Evolutionary conservation across 2,113 vertebrate species (phyloP).

Genomic region (Epinephelus lanceolatus): DNA sequence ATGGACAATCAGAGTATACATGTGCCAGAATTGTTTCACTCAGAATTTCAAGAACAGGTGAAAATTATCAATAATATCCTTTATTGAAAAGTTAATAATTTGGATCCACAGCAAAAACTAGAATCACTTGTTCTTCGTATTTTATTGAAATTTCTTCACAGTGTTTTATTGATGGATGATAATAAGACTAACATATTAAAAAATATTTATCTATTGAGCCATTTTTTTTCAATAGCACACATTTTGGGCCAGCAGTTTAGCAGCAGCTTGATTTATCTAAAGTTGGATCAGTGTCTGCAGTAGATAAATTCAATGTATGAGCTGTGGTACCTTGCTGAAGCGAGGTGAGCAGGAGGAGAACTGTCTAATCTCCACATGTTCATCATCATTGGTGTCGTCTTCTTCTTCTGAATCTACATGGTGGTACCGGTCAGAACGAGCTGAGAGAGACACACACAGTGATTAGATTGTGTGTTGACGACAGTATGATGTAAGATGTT

Average conservation of each 20-base stretch:
- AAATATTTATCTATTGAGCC: no score
- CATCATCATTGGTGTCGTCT: constrained; percentile 96
- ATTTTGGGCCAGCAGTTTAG: no score
- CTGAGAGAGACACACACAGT: constrained; percentile 72
- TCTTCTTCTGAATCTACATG: constrained; percentile 97
- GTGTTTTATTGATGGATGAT: no score
- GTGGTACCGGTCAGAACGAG: constrained; percentile 94
- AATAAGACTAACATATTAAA: no score
- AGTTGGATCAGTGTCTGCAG: no score
- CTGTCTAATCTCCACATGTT: constrained; percentile 94
- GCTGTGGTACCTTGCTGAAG: constrained; percentile 91
- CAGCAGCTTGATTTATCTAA: no score
- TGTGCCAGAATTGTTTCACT: not conserved
- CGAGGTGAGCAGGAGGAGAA: constrained; percentile 97
- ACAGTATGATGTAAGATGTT: not conserved
- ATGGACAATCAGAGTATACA: not conserved
- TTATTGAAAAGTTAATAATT: no score
- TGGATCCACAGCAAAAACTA: no score
- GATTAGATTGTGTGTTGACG: not conserved
- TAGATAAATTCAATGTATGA: no score
- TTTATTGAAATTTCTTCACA: no score
- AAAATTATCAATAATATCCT: no score
- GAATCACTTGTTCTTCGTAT: not conserved
- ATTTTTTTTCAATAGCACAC: no score
- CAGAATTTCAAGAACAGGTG: not conserved